These are phyloP conservation scores for Palythoa caribaeorum DNA, from an alignment of 92 coral and sea anemone species.

Conservation along the genomic window DNA sequence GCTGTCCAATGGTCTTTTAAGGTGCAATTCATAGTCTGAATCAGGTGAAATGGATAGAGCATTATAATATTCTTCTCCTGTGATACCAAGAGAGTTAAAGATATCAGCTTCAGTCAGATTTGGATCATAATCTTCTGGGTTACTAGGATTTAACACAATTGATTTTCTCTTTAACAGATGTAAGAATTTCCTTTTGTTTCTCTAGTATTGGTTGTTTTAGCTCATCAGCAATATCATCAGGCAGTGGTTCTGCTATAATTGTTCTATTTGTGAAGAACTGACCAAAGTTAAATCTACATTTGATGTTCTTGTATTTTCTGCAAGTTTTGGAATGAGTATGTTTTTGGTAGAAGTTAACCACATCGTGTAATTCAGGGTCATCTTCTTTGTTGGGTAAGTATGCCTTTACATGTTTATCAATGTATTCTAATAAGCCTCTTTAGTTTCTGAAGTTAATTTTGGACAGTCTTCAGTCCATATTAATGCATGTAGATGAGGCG, in stretches of 20 bases:
- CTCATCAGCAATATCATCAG: conserved; percentile 55
- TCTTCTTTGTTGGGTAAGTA: conserved; percentile 64
- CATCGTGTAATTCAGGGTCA: conserved; percentile 62
- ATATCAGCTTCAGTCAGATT: conserved; percentile 64
- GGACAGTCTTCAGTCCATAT: conserved; percentile 69
- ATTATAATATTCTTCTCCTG: conserved; percentile 69
- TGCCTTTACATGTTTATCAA: conserved; percentile 70
- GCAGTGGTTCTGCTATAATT: conserved; percentile 60
- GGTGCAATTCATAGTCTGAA: conserved; percentile 73
- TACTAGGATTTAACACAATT: conserved; percentile 65
- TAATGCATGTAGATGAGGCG: conserved; percentile 61
- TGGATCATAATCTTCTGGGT: conserved; percentile 69
- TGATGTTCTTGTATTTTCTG: conserved; percentile 53
- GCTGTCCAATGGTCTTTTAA: conserved; percentile 50
- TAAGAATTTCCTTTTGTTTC: conserved; percentile 67
- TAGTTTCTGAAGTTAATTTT: conserved; percentile 49
- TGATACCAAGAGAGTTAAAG: conserved; percentile 54
- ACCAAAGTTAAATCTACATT: conserved; percentile 66
- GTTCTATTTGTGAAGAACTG: conserved; percentile 64
- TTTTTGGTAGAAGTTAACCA: conserved; percentile 67
- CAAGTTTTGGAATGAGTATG: conserved; percentile 59
- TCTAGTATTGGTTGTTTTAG: conserved; percentile 37
- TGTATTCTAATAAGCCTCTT: conserved; percentile 55
- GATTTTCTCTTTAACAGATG: conserved; percentile 62
- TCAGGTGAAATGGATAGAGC: conserved; percentile 78